Conservation (phyloP, 2,113 vertebrate species). For the Dissostichus mawsoni region DNA sequence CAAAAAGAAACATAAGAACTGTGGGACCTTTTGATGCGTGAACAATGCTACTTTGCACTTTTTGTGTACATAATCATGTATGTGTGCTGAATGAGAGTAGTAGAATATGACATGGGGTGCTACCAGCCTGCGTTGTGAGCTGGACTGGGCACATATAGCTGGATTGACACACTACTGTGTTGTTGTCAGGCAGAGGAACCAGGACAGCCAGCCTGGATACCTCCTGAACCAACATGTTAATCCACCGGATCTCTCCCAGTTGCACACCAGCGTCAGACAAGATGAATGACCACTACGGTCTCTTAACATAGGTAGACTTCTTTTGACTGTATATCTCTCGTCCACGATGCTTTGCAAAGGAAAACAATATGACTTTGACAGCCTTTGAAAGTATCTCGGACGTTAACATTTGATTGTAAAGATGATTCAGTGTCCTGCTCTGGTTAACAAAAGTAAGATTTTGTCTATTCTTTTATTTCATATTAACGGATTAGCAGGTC, state of each 20-base stretch:
- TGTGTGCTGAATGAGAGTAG: slow-evolving; percentile 69
- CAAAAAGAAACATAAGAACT: slow-evolving; percentile 25
- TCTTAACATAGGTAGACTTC: slow-evolving; percentile 60
- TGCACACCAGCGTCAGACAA: slow-evolving; percentile 41
- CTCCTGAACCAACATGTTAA: slow-evolving; percentile 51
- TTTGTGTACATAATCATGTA: slow-evolving; percentile 54
- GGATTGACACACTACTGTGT: slow-evolving; percentile 56
- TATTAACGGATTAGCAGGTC: slow-evolving; percentile 37
- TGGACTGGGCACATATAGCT: slow-evolving; percentile 57
- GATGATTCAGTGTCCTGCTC: neutral
- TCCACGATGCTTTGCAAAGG: slow-evolving; percentile 19
- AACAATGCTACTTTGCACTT: slow-evolving; percentile 71
- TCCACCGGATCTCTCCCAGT: slow-evolving; percentile 55
- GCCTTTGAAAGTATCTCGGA: slow-evolving; percentile 66
- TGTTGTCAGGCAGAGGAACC: slow-evolving; percentile 62
- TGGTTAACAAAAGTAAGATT: neutral
- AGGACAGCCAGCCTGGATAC: slow-evolving; percentile 75
- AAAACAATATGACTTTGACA: slow-evolving; percentile 44
- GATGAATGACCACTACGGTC: slow-evolving; percentile 60
- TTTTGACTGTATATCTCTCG: slow-evolving; percentile 9
- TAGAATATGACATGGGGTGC: slow-evolving; percentile 44
- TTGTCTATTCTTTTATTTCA: slow-evolving; percentile 11
- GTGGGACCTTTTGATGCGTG: neutral
- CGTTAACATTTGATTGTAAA: slow-evolving; percentile 26
- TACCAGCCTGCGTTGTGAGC: slow-evolving; percentile 59